Conservation (phyloP, 2,113 vertebrate genomes). For the Xenus cinereus region DNA sequence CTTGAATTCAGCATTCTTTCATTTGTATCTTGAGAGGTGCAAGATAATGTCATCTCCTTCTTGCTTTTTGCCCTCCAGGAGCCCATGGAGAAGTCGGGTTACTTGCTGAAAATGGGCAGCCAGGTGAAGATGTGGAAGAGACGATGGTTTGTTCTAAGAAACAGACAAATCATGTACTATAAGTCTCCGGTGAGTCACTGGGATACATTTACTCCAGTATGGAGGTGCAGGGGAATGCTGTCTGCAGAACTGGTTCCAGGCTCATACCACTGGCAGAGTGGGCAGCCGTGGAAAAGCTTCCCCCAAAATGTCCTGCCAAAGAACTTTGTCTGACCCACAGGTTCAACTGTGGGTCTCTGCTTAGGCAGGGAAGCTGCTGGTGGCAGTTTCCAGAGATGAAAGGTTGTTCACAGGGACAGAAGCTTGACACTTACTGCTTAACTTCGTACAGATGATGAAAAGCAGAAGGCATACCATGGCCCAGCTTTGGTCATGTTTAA, state of each 20-base stretch:
- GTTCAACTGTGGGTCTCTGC: background rate
- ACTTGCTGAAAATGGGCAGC: constrained; percentile 89
- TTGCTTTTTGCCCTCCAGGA: constrained; percentile 71
- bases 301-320: background rate
- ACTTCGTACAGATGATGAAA: background rate
- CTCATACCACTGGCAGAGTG: background rate
- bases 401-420: background rate
- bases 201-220: background rate
- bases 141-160: constrained; percentile 89
- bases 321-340: background rate
- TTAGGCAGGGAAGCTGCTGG: background rate
- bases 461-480: background rate
- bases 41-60: background rate
- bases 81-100: constrained; percentile 86
- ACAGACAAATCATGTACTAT: constrained; percentile 88
- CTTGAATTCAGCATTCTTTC: background rate
- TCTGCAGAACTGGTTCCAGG: background rate
- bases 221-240: background rate
- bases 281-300: background rate
- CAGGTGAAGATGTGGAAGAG: constrained; percentile 89
- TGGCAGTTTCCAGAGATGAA: background rate
- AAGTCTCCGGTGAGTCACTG: constrained; percentile 85
- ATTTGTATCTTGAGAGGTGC: background rate
- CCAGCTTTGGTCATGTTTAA: background rate
- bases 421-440: background rate